phyloP scores from a whole-genome alignment of 1,140 invertebrate species.

The Bombus terrestris region DNA sequence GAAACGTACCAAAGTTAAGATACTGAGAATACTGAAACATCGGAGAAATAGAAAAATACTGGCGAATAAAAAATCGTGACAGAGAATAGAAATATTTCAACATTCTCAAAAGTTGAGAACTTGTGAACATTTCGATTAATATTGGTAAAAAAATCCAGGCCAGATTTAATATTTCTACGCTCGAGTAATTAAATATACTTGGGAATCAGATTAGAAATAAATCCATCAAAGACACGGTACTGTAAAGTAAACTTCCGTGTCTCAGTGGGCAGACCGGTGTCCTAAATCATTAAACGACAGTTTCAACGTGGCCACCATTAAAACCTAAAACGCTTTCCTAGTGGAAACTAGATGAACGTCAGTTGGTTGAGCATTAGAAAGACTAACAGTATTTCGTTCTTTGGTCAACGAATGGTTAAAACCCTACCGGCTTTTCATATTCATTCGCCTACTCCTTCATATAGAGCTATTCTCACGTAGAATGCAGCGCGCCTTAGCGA shows the following conservation, averaged over 20 bases:
- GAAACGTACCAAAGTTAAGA: too few relatives aligned
- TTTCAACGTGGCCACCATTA: not conserved
- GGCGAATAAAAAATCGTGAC: too few relatives aligned
- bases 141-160: too few relatives aligned
- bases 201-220: not conserved
- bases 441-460: not conserved
- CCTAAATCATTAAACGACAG: not conserved
- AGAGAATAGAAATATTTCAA: too few relatives aligned
- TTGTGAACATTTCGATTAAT: too few relatives aligned
- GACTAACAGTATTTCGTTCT: conserved; percentile 2
- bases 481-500: not conserved
- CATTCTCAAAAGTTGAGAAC: too few relatives aligned
- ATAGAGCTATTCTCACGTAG: not conserved
- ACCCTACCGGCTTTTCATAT: not conserved
- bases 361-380: conserved; percentile 3
- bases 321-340: not conserved
- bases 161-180: too few relatives aligned
- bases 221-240: not conserved
- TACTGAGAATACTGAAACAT: too few relatives aligned
- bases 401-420: not conserved
- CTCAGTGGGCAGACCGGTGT: not conserved
- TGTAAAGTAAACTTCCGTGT: not conserved
- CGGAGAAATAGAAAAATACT: too few relatives aligned
- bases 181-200: not conserved
- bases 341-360: not conserved